Evolutionary conservation across 2,888 invertebrate genomes (phyloP).

Genomic region (Lapara coniferarum): DNA sequence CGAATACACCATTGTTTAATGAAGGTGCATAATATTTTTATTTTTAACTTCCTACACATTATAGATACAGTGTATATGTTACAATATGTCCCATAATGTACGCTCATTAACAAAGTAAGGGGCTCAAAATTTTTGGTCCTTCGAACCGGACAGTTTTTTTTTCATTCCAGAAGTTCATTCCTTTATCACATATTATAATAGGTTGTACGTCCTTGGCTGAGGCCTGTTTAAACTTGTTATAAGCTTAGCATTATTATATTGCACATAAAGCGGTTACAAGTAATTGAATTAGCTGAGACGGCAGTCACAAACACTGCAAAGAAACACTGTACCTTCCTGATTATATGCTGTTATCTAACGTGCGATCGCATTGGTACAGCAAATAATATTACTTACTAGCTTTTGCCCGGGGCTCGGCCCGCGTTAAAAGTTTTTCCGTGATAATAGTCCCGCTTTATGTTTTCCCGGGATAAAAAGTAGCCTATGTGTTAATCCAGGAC

Average conservation of each 20-base stretch:
- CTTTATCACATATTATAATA: neutral
- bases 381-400: too few relatives aligned
- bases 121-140: neutral
- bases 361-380: neutral
- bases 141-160: neutral
- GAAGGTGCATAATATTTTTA: too few relatives aligned
- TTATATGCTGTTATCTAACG: neutral
- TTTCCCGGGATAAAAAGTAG: too few relatives aligned
- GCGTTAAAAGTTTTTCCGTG: too few relatives aligned
- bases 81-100: too few relatives aligned
- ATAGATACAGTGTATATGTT: too few relatives aligned
- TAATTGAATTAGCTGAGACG: constrained; percentile 15
- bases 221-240: constrained; percentile 7
- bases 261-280: constrained; percentile 17
- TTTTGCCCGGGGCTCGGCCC: too few relatives aligned
- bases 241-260: constrained; percentile 26
- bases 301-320: constrained; percentile 22
- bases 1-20: too few relatives aligned
- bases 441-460: too few relatives aligned
- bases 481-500: too few relatives aligned
- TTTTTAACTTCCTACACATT: too few relatives aligned
- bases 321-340: neutral
- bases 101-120: too few relatives aligned
- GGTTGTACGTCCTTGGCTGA: constrained; percentile 1
- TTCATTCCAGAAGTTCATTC: neutral